phyloP scores from a whole-genome alignment of 2,888 invertebrate species.

The Leptinotarsa peninsularis region DNA sequence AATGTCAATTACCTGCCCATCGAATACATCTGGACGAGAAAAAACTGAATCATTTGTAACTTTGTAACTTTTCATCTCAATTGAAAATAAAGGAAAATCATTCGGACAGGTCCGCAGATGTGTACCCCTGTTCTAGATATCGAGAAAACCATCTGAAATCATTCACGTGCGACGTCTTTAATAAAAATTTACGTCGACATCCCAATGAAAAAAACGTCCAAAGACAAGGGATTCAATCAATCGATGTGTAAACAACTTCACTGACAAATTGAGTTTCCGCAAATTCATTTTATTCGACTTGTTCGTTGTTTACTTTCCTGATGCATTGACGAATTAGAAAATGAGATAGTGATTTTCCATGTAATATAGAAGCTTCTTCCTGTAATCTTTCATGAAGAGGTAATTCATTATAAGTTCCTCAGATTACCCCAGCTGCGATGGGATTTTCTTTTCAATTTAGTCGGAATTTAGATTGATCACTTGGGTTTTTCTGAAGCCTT shows the following conservation, averaged over 20 bases:
- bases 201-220: neutral
- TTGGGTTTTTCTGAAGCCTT: neutral
- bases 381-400: neutral
- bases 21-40: too few species aligned
- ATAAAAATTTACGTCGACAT: neutral
- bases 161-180: neutral
- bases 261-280: constrained; percentile 7
- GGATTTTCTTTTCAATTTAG: neutral
- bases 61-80: too few species aligned
- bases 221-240: constrained; percentile 1
- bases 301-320: neutral
- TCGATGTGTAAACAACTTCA: neutral
- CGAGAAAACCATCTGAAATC: too few species aligned
- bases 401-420: neutral
- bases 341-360: neutral
- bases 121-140: too few species aligned
- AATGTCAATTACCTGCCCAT: too few species aligned
- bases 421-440: neutral
- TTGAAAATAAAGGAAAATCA: too few species aligned
- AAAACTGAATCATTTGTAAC: too few species aligned
- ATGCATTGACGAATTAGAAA: neutral
- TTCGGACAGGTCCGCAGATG: too few species aligned
- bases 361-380: neutral
- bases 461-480: constrained; percentile 4
- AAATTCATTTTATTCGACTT: constrained; percentile 5